Conservation (phyloP, 53 echinoderm and acorn worm species). For the Apostichopus leukothele region DNA sequence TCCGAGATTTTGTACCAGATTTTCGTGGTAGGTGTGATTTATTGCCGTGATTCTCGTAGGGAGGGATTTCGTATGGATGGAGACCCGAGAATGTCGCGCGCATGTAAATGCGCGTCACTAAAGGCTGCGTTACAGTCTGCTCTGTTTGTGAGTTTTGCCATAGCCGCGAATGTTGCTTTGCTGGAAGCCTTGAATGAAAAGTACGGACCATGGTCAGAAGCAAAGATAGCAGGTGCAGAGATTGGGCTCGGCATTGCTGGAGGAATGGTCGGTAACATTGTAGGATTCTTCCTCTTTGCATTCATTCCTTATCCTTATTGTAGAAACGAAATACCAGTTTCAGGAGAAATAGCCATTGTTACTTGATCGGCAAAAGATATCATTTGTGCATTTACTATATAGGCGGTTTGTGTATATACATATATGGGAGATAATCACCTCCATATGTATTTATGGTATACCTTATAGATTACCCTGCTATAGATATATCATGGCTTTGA, state of each 20-base stretch:
- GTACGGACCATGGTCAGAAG: background rate
- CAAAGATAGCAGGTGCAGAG: conserved; percentile 3
- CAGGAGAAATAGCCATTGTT: no score
- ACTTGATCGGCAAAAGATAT: no score
- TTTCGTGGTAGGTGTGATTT: background rate
- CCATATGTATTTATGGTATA: no score
- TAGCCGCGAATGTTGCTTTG: background rate
- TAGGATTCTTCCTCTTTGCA: background rate
- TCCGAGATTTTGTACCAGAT: background rate
- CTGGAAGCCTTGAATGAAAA: background rate
- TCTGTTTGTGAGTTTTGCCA: background rate
- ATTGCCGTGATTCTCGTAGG: conserved; percentile 6
- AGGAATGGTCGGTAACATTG: conserved; percentile 10
- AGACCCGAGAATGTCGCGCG: background rate
- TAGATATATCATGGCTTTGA: no score
- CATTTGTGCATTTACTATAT: no score
- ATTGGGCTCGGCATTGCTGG: conserved; percentile 4
- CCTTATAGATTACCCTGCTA: no score
- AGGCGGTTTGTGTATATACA: no score
- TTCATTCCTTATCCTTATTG: conserved; percentile 9
- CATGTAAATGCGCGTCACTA: conserved; percentile 19
- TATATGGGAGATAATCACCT: no score
- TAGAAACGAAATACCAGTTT: background rate
- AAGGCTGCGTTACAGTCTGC: conserved; percentile 22
- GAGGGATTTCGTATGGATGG: background rate